Base-by-base conservation (phyloP, 2,113 vertebrate species). In the Desmodus rotundus region DNA sequence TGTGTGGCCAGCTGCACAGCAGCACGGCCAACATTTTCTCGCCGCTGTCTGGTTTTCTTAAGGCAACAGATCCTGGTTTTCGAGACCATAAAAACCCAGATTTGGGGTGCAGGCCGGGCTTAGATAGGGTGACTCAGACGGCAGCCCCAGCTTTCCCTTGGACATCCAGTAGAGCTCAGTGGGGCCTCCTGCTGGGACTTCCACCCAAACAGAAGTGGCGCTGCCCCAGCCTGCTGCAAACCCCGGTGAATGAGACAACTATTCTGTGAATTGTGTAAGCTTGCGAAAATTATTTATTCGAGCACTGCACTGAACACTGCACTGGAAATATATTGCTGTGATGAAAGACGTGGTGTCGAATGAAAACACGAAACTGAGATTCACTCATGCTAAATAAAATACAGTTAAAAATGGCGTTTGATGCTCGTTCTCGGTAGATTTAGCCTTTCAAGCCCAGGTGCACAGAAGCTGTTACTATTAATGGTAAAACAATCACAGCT, bases 51-150 rank as follows among this genome's bases (percentile, higher is more conserved):
- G 70, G 36, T 93, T 95, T 95, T 87, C 47, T 93, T 83, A 95
- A 89, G 63, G 67, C 95, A 86, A 84, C 74, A 82, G 19, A 73
- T 82, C 36, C 89, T 89, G 85, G 85, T 90, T 97, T 85, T 83
- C 67, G 52, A 96, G 73, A 86, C 52, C 86, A 91, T 77, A 84
- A 90, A 94, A 95, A 14, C n/a, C 77, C 82, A 54, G 82, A 61
- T 52, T 72, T 73, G 84, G 78, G 56, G 65, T 54, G 16, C 10
- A 31, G 88, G 58, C 90, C 96, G 89, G 61, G 61, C 81, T 22
- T 68, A 83, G 47, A 15, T 50, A 47, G 41, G 56, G 54, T 41
- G 33, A 28, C 67, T 78, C 94, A 28, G 74, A 84, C 65, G 33
- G 28, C 24, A 70, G n/a, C 41, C 52, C 13, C n/a, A 13, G 28